Evolutionary conservation across 2,113 vertebrate species (phyloP).

Genomic region (Spheniscus mendiculus): DNA sequence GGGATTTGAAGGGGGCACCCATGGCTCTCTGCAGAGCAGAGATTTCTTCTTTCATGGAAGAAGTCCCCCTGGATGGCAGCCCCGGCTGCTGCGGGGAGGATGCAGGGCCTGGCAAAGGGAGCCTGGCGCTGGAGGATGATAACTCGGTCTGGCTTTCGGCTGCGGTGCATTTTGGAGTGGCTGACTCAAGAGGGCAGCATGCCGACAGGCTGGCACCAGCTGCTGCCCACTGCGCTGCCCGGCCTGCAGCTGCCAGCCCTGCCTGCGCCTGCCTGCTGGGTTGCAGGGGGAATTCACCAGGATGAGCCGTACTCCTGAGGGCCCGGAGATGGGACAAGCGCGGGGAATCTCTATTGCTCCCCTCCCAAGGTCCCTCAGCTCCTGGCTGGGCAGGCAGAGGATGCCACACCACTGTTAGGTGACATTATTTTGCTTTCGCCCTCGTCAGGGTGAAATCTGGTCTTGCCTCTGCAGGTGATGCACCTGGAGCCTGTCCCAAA

Average conservation of each 20-base stretch:
- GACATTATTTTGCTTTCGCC: not conserved
- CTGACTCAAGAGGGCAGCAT: slow-evolving; percentile 58
- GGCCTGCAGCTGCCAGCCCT: not conserved
- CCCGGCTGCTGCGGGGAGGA: not conserved
- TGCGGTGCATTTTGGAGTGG: not conserved
- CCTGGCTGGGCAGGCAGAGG: not conserved
- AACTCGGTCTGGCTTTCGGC: fast-evolving
- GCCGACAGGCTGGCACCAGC: not conserved
- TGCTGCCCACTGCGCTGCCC: not conserved
- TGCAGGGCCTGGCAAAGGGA: not conserved
- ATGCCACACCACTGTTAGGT: not conserved
- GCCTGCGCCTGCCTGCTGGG: not conserved
- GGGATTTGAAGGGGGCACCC: not conserved
- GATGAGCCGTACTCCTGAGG: fast-evolving
- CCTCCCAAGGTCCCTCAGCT: fast-evolving
- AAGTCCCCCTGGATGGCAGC: fast-evolving
- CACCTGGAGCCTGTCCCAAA: not conserved
- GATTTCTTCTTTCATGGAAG: fast-evolving
- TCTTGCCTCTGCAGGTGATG: not conserved
- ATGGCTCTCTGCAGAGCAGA: not conserved
- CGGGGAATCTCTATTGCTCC: not conserved
- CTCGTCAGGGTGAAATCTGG: not conserved
- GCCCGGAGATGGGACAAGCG: fast-evolving
- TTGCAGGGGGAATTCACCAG: fast-evolving
- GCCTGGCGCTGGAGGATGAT: not conserved